Evolutionary conservation across 2,113 vertebrate genomes (phyloP).

Genomic region (Oceanites oceanicus): DNA sequence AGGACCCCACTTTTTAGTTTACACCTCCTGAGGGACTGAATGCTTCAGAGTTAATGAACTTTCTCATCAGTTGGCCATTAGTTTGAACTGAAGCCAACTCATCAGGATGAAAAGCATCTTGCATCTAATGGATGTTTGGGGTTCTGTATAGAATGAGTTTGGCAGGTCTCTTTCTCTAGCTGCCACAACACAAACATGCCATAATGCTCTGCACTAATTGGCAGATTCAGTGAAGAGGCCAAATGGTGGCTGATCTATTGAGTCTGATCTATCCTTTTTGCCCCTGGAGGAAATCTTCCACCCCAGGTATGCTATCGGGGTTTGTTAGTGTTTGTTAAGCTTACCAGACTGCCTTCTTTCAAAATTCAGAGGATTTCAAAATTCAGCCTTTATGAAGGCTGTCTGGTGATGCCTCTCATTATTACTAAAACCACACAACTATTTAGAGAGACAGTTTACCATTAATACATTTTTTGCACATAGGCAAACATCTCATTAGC

Average conservation of each 20-base stretch:
- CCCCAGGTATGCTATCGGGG: background rate
- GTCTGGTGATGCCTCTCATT: background rate
- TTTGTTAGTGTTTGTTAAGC: slow-evolving; percentile 34
- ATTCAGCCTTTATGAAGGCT: background rate
- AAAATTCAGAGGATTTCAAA: background rate
- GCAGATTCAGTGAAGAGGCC: slow-evolving; percentile 50
- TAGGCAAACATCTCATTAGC: slow-evolving; percentile 3
- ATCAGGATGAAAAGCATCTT: slow-evolving; percentile 67
- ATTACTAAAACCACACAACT: background rate
- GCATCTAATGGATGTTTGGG: slow-evolving; percentile 63
- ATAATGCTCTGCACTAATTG: slow-evolving; percentile 57
- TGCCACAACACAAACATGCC: slow-evolving; percentile 59
- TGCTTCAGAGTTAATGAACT: slow-evolving; percentile 64
- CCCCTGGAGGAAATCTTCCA: slow-evolving; percentile 47
- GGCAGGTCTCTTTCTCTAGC: slow-evolving; percentile 58
- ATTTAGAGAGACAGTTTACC: background rate
- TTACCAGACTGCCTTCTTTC: background rate
- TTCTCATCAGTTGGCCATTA: slow-evolving; percentile 60
- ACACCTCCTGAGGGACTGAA: slow-evolving; percentile 45
- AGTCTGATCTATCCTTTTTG: slow-evolving; percentile 35
- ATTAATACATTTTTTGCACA: slow-evolving; percentile 10
- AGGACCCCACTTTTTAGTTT: slow-evolving; percentile 66
- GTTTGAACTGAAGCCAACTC: slow-evolving; percentile 61
- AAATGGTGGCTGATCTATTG: slow-evolving; percentile 56
- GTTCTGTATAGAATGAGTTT: slow-evolving; percentile 66